Conservation (phyloP, 2,888 invertebrate genomes). For the Zaprionus obscuricornis region DNA sequence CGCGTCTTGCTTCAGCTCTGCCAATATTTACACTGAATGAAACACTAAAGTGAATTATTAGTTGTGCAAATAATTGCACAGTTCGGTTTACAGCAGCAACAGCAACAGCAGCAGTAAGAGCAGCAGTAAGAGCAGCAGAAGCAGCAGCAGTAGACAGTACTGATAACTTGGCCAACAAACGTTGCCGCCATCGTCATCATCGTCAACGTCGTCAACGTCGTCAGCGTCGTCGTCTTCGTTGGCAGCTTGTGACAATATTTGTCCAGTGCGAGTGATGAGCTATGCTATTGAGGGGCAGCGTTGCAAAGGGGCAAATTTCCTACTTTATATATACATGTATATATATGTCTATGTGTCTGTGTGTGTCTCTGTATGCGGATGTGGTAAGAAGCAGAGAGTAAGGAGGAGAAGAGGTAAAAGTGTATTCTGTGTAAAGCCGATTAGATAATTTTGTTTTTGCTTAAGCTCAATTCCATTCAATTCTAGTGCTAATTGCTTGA, state of each 20-base stretch:
- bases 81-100: slow-evolving; percentile 47
- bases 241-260: slow-evolving; percentile 64
- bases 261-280: slow-evolving; percentile 20
- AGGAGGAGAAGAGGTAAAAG: too few species aligned
- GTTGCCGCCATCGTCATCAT: too few species aligned
- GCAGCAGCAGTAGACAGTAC: slow-evolving; percentile 13
- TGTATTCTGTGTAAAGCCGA: slow-evolving; percentile 18
- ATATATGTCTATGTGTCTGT: too few species aligned
- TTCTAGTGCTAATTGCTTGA: slow-evolving; percentile 34
- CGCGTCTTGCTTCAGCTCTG: slow-evolving; percentile 14
- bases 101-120: neutral
- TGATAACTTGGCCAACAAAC: slow-evolving; percentile 32
- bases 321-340: too few species aligned
- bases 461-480: slow-evolving; percentile 6
- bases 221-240: slow-evolving; percentile 13
- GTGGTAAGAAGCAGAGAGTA: too few species aligned
- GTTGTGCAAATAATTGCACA: slow-evolving; percentile 71
- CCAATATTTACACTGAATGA: slow-evolving; percentile 63
- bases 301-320: too few species aligned
- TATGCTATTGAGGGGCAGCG: too few species aligned
- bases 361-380: too few species aligned
- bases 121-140: neutral
- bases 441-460: slow-evolving; percentile 35
- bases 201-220: neutral
- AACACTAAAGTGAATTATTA: slow-evolving; percentile 75